phyloP scores from a whole-genome alignment of 2,888 invertebrate genomes.

The Autographa gamma region DNA sequence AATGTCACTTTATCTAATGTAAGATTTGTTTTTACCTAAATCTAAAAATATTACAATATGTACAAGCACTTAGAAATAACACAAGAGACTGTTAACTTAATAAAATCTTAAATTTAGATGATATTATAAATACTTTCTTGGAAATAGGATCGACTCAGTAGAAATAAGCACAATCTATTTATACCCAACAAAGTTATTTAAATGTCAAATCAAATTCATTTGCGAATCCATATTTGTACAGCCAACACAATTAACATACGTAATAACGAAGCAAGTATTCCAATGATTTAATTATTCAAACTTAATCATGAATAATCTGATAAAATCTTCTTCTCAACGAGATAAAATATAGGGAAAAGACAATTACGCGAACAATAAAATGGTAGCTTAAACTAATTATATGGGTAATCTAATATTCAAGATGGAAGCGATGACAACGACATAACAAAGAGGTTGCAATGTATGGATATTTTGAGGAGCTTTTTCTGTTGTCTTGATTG shows the following conservation, averaged over 20 bases:
- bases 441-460: constrained; percentile 24
- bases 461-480: no score
- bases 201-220: not conserved
- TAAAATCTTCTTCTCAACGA: constrained; percentile 31
- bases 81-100: no score
- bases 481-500: not conserved
- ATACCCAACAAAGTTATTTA: not conserved
- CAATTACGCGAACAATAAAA: constrained; percentile 61
- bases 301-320: constrained; percentile 19
- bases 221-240: not conserved
- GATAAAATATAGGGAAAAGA: constrained; percentile 38
- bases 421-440: constrained; percentile 24
- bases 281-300: constrained; percentile 6
- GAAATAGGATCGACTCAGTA: no score
- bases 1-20: no score
- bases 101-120: no score
- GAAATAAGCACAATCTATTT: not conserved
- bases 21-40: no score
- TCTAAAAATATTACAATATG: no score
- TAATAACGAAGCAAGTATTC: constrained; percentile 9
- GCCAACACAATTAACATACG: constrained; percentile 11
- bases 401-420: constrained; percentile 59
- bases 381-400: constrained; percentile 66
- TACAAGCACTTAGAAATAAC: no score
- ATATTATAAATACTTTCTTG: no score